Percentiles rank a stretch among this genome's conserved stretches.
Evolutionary conservation across 2,888 invertebrate genomes (phyloP).

Genomic region (Abscondita cerata): DNA sequence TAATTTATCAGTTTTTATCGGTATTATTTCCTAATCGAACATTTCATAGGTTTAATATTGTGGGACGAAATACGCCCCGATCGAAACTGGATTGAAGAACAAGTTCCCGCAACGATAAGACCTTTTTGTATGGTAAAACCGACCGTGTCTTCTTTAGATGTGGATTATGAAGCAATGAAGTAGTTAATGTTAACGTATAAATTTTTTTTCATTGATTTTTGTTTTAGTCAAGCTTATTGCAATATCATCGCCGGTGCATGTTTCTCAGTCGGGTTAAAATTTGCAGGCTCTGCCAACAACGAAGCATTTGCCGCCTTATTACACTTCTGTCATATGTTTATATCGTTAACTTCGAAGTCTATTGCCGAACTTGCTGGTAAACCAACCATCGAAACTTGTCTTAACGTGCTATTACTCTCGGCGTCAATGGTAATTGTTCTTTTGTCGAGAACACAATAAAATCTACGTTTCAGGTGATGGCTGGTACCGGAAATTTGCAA

Average conservation of each 20-base stretch:
- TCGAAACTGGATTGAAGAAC: slow-evolving; percentile 82
- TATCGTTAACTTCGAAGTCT: slow-evolving; percentile 71
- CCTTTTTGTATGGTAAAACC: slow-evolving; percentile 82
- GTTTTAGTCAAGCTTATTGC: slow-evolving; percentile 89
- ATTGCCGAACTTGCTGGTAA: slow-evolving; percentile 89
- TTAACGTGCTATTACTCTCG: slow-evolving; percentile 83
- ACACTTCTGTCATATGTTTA: slow-evolving; percentile 74
- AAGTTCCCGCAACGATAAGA: slow-evolving; percentile 78
- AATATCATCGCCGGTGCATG: slow-evolving; percentile 95
- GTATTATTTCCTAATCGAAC: too few species aligned
- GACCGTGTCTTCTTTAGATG: slow-evolving; percentile 64
- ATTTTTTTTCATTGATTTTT: slow-evolving; percentile 21
- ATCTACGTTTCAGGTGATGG: slow-evolving; percentile 73
- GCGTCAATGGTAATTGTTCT: slow-evolving; percentile 71
- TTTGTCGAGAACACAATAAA: slow-evolving; percentile 4
- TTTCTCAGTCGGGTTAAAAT: slow-evolving; percentile 90
- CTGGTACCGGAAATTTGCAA: slow-evolving; percentile 89
- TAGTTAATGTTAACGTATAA: slow-evolving; percentile 54
- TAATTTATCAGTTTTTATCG: slow-evolving; percentile 47
- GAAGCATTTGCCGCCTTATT: slow-evolving; percentile 82
- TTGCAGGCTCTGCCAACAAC: slow-evolving; percentile 88
- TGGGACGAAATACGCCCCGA: slow-evolving; percentile 88
- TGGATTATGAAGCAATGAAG: slow-evolving; percentile 95
- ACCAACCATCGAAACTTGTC: slow-evolving; percentile 87
- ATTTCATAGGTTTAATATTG: slow-evolving; percentile 76